phyloP scores from a whole-genome alignment of 2,888 invertebrate species.

The Monochamus alternatus region DNA sequence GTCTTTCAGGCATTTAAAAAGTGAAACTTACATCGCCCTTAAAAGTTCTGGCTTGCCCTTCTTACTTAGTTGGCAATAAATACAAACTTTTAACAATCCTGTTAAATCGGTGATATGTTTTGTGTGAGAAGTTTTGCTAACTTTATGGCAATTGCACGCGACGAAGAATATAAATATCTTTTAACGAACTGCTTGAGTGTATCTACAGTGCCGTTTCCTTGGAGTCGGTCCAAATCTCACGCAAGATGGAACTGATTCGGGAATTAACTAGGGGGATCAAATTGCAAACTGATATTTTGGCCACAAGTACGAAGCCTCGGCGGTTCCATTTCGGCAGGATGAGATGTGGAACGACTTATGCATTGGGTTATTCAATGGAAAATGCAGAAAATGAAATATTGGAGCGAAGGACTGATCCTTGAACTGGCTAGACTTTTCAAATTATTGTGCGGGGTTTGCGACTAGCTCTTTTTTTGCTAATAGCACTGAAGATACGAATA shows the following conservation, averaged over 20 bases:
- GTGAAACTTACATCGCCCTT: not conserved
- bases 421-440: no score
- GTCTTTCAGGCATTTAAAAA: no score
- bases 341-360: not conserved
- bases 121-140: constrained; percentile 10
- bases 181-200: constrained; percentile 4
- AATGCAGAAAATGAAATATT: not conserved
- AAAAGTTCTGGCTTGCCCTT: not conserved
- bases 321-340: not conserved
- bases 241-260: constrained; percentile 26
- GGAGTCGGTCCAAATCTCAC: constrained; percentile 26
- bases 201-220: constrained; percentile 11
- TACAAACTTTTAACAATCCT: not conserved
- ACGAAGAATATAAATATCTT: constrained; percentile 29
- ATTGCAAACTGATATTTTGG: constrained; percentile 11
- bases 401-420: not conserved
- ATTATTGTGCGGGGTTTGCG: no score
- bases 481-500: no score
- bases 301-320: not conserved
- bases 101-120: constrained; percentile 17
- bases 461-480: no score
- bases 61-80: not conserved
- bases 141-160: constrained; percentile 1
- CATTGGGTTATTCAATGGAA: not conserved
- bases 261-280: constrained; percentile 17